Base-by-base conservation (phyloP, 2,888 invertebrate genomes). In the Ceriagrion tenellum region DNA sequence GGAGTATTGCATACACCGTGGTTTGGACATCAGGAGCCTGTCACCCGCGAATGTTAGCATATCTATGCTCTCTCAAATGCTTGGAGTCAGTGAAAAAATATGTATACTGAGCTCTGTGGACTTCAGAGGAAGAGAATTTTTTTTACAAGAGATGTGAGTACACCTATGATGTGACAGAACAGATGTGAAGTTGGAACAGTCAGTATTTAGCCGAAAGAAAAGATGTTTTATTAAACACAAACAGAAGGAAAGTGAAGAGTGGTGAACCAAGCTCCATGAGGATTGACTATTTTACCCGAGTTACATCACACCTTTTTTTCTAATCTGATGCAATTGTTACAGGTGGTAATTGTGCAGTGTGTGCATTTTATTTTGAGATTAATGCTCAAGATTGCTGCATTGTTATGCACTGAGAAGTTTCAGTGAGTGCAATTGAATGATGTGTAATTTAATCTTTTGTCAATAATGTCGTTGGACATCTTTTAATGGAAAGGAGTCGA, bases 51-150 rank as follows among this genome's bases (percentile, higher is more conserved):
- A 93, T 47, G 0, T 35, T 93, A n/a, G 93, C 93, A 6, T 93
- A 93, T 69, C 40, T 93, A 23, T 93, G 93, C 55, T 93, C 93
- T 69, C 69, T 93, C 47, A 55, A 35, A 18, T 93, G 93, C 69
- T n/a, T 93, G 26, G 93, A 93, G 47, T 69, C 63, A 6, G 23
- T 69, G n/a, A 93, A 35, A 40, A 47, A 89, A 35, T n/a, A 35
- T 81, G 23, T 16, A 35, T 81, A 35, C 69, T 69, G 26, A 81
- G 8, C 26, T 35, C 30, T 81, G 26, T 26, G n/a, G n/a, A 69
- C 81, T 26, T 30, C 30, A 13, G 0, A 35, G 4, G 81, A 35
- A 35, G 30, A 81, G 35, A 35, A 35, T 35, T 81, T 35, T 81
- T 81, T 81, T 35, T 35, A n/a, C 12, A 6, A 69, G 47, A 47